phyloP scores from a whole-genome alignment of 2,113 vertebrate genomes.

The Gadus chalcogrammus region DNA sequence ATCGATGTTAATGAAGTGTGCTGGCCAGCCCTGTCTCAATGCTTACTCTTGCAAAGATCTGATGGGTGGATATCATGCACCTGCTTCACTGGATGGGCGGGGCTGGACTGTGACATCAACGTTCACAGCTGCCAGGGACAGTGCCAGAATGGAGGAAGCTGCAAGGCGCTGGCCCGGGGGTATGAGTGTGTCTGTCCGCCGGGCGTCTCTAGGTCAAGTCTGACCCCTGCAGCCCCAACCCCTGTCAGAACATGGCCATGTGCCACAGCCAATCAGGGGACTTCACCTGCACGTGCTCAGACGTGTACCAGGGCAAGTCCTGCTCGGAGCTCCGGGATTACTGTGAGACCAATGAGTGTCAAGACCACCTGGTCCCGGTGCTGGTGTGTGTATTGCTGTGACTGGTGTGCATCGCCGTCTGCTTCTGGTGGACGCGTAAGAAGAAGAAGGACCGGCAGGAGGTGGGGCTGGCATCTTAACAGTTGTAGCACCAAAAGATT shows the following conservation, averaged over 20 bases:
- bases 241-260: slow-evolving; percentile 84
- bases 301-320: slow-evolving; percentile 88
- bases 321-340: slow-evolving; percentile 89
- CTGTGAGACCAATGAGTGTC: slow-evolving; percentile 86
- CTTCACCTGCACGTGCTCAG: slow-evolving; percentile 88
- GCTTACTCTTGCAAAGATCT: slow-evolving; percentile 99
- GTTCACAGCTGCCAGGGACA: slow-evolving; percentile 84
- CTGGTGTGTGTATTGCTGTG: too few relatives aligned
- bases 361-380: slow-evolving; percentile 32
- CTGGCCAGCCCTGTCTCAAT: slow-evolving; percentile 89
- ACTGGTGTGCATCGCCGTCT: too few relatives aligned
- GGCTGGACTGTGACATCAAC: slow-evolving; percentile 92
- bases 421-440: too few relatives aligned
- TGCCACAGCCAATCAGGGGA: slow-evolving; percentile 81
- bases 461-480: too few relatives aligned
- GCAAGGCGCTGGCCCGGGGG: slow-evolving; percentile 69
- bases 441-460: too few relatives aligned
- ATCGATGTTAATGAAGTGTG: slow-evolving; percentile 97
- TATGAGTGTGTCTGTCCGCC: too few relatives aligned
- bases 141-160: slow-evolving; percentile 89
- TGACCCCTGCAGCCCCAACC: slow-evolving; percentile 66
- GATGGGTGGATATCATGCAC: slow-evolving; percentile 99
- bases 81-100: slow-evolving; percentile 95
- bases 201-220: too few relatives aligned
- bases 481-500: too few relatives aligned